Base-by-base conservation (phyloP, 1,140 invertebrate genomes). In the Drosophila persimilis region DNA sequence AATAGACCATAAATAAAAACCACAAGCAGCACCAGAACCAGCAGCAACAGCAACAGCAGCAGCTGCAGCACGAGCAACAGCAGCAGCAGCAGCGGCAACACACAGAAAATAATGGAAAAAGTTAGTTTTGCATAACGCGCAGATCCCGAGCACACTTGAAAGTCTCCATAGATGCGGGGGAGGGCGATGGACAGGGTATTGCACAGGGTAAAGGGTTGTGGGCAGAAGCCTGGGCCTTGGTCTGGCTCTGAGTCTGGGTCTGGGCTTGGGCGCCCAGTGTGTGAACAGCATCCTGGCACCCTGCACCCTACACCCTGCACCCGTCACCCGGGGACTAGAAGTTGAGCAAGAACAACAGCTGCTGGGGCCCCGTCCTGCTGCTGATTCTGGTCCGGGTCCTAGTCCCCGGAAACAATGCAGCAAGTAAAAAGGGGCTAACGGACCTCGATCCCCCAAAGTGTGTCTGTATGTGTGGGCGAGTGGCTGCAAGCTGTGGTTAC, bases 51-150 rank as follows among this genome's bases (percentile, higher is more conserved):
- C 45, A 46, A 50, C 50, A 54, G 29, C 55, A 47, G 47, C 31
- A 64, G 56, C 46, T 39, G 44, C 20, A 20, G 20, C 20, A 20
- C 20, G 20, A 20, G 20, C 20, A 20, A 20, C 20, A 20, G 20
- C 20, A 20, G 20, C 20, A 47, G 60, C 57, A 13, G 50, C 72
- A 56, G 50, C 70, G 59, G 78, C 69, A 66, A 55, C 57, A 72
- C 80, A 79, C 72, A 67, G 76, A 88, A 83, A 86, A 88, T 86
- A 86, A 86, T 86, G 83, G 83, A 88, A 86, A 86, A 86, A 86
- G 83, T 86, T 86, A 88, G 80, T 86, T 85, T 85, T 86, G 81
- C 80, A 85, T 85, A 85, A 81, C 83, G 80, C 81, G 75, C 80
- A 67, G 78, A 73, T 65, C 67, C 60, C 57, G 60, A 73, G 70